Evolutionary conservation across 2,113 vertebrate genomes (phyloP).

Genomic region (Copsychus sechellarum): DNA sequence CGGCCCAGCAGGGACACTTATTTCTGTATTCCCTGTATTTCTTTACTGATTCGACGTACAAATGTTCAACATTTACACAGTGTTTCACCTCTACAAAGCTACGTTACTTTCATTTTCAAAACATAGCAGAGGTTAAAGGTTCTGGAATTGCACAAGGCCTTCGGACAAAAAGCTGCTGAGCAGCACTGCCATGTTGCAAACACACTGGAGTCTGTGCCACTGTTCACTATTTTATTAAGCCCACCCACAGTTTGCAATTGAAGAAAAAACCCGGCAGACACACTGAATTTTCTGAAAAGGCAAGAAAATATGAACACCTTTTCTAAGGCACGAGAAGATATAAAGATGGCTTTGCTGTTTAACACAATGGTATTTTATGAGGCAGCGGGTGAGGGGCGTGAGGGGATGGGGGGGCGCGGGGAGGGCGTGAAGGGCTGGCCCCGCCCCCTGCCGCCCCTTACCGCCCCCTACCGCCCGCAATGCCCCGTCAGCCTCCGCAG

Average conservation of each 20-base stretch:
- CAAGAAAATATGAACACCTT: neutral
- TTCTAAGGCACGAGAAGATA: too few species aligned
- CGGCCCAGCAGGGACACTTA: too few species aligned
- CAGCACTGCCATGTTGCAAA: fast-evolving
- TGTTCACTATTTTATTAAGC: fast-evolving
- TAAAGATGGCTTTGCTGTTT: fast-evolving
- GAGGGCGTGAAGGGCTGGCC: neutral
- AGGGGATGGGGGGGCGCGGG: too few species aligned
- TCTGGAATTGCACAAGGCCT: neutral
- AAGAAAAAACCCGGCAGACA: fast-evolving
- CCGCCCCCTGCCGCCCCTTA: neutral
- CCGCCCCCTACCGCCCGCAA: neutral
- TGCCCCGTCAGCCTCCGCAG: neutral
- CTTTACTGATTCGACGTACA: fast-evolving
- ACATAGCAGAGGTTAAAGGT: fast-evolving
- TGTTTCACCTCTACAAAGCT: neutral
- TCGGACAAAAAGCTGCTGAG: neutral
- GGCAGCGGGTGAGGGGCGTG: neutral
- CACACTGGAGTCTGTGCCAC: fast-evolving
- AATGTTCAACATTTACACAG: fast-evolving
- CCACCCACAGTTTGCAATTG: fast-evolving
- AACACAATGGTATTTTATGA: fast-evolving
- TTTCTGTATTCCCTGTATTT: neutral
- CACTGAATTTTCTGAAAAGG: fast-evolving
- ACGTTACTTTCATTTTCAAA: neutral